Evolutionary conservation across 2,113 vertebrate genomes (phyloP), one percentile per base, ranked within the genome.

Genomic region (Pitta sordida): DNA sequence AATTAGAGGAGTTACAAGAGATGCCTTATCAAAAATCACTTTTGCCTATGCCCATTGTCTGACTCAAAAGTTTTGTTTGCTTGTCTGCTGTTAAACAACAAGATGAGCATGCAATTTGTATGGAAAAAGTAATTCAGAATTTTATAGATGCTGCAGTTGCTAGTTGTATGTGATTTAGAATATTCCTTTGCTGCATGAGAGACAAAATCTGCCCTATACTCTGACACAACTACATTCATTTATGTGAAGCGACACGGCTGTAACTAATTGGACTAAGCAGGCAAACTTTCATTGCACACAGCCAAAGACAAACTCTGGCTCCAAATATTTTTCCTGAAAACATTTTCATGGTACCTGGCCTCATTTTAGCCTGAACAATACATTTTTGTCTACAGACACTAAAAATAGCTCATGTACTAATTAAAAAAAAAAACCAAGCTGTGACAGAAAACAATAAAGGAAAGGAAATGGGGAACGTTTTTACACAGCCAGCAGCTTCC

Each of bases 401-500:
- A 95, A 95, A 93, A 94, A 95, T 94, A 95, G 79, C 52, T 70
- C 71, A 56, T 0, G 22, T 48, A 74, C 85, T 95, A 95, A 96
- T 96, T 96, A 93, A 83, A 95, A 94, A 81, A 92, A 76, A 52
- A 15, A n/a, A n/a, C n/a, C 46, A 94, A 92, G 67, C 90, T 94
- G 90, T 96, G 90, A 94, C 85, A 95, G 90, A 91, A 94, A 94
- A 95, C 85, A 95, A 95, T 89, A 86, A 95, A 88, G 59, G 56
- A 90, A 86, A 94, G 79, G 93, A 95, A 96, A 83, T 46, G 75
- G 73, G 34, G 93, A 93, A 87, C 39, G 44, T 78, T 94, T 96
- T 88, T 86, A 88, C 46, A 80, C 49, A 90, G 88, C 93, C 91
- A 96, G 94, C 93, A 94, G 93, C 93, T 95, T 95, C 86, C n/a